Base-by-base conservation (phyloP, 2,797 vertebrate genomes). In the Onychomys torridus region DNA sequence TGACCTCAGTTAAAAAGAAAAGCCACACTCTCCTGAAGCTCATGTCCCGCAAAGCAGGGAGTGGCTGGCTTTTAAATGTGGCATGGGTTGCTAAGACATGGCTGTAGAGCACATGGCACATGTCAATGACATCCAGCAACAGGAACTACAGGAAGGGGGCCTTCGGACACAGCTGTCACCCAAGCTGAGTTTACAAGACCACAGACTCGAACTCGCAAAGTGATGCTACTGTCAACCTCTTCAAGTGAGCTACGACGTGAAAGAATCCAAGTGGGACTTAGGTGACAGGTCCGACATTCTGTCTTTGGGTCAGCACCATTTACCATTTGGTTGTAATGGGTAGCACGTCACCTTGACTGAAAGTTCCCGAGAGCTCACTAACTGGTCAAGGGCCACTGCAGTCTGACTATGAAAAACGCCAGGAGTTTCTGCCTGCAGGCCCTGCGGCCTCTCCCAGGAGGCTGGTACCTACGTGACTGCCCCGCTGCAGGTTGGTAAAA, bases 401-500 rank as follows among this genome's bases (percentile, higher is more conserved):
- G 2, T 4, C 7, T 40, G 65, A 61, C 34, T n/a, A n/a, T 1
- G 81, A 86, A 23, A 7, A n/a, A 55, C 2, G 59, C 46, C 84
- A 27, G 5, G 61, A 8, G 34, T 5, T 29, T 25, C 85, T 29
- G 12, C 27, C 1, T 1, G 89, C 13, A 0, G 0, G 63, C 5
- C 6, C 14, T 2, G 3, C 76, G 1, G 19, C 73, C 6, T 0
- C 82, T 21, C 83, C 49, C 0, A 1, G 65, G 55, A 37, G 0
- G 0, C 67, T 10, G 86, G 93, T 37, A 99, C 99, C 98, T 98
- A 99, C 99, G 0, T 99, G 99, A 91, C 98, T 93, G 34, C 98
- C 98, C 78, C 99, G 99, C 98, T 99, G 99, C 92, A 99, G 99
- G 97, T 98, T 99, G 65, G 99, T 98, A 97, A 99, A 99, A 98